Evolutionary conservation across 2,888 invertebrate species (phyloP), one percentile per base, ranked within the genome.

Genomic region (Poecilus cupreus): DNA sequence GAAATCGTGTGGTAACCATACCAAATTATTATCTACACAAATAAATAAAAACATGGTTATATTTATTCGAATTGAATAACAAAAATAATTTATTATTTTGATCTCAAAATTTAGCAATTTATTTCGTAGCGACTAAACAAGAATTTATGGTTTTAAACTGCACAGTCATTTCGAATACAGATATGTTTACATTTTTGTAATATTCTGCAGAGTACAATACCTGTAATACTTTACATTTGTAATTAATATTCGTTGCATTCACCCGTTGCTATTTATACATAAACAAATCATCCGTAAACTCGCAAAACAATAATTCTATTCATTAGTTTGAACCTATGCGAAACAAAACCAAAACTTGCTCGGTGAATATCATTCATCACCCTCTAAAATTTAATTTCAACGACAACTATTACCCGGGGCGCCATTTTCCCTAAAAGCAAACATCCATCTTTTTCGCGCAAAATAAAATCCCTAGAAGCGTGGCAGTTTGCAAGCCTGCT

Each of bases 351-450:
- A 54, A 51, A 54, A 54, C 46, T 3, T 2, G 16, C 22, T 11
- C 11, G 20, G 54, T 54, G 22, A 54, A 54, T 54, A 54, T 39
- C 68, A 68, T 68, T 43, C 68, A 68, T 68, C 68, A 68, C 24
- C 39, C 37, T 68, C 60, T 68, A 37, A 43, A 68, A 39, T 68
- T 68, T 68, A 68, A 68, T 68, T 68, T 68, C 37, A 32, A 39
- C 68, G 68, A 39, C 68, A 32, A 68, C 68, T 32, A 43, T 68
- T 32, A 43, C 68, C 32, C 5, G 32, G 4, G 32, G 4, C 32
- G 32, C 32, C 32, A 32, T 32, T 32, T 32, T 32, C 2, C 32
- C 54, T 54, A 54, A 54, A 54, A 54, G 54, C 54, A 54, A 54
- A 54, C 54, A 54, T 54, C 54, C 54, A 54, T 54, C 54, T 54